A percentile compares a stretch with the other conserved stretches of the same genome.
phyloP scores from a whole-genome alignment of 2,888 invertebrate genomes.

The Chrysolina haemoptera region DNA sequence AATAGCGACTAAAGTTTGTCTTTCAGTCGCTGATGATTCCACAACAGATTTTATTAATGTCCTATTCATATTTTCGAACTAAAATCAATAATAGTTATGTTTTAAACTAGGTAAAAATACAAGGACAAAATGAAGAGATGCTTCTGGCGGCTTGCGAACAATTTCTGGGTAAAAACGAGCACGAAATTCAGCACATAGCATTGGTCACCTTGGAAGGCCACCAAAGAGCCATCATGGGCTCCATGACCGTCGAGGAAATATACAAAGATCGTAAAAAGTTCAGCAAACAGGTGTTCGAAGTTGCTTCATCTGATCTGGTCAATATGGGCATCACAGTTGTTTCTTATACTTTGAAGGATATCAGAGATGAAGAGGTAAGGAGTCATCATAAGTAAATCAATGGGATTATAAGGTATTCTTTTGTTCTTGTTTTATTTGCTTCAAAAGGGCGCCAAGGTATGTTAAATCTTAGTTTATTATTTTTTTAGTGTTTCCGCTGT shows the following conservation, averaged over 20 bases:
- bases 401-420: slow-evolving; percentile 42
- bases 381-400: slow-evolving; percentile 24
- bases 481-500: slow-evolving; percentile 48
- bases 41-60: too few species aligned
- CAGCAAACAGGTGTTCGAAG: slow-evolving; percentile 95
- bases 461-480: slow-evolving; percentile 64
- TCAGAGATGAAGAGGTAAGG: slow-evolving; percentile 92
- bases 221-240: slow-evolving; percentile 96
- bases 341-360: slow-evolving; percentile 94
- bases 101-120: slow-evolving; percentile 81
- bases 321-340: slow-evolving; percentile 98
- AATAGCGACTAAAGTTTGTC: too few species aligned
- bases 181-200: slow-evolving; percentile 92
- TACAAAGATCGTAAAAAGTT: slow-evolving; percentile 97
- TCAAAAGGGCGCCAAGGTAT: slow-evolving; percentile 77
- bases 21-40: too few species aligned
- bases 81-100: too few species aligned
- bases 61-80: too few species aligned
- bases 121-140: slow-evolving; percentile 93
- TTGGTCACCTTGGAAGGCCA: slow-evolving; percentile 92
- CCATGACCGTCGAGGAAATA: slow-evolving; percentile 97
- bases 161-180: slow-evolving; percentile 90
- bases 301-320: slow-evolving; percentile 93
- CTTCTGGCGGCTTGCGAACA: slow-evolving; percentile 93
- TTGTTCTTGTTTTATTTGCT: slow-evolving; percentile 64